phyloP scores from a whole-genome alignment of 2,888 invertebrate genomes.

The Drosophila mimetica region DNA sequence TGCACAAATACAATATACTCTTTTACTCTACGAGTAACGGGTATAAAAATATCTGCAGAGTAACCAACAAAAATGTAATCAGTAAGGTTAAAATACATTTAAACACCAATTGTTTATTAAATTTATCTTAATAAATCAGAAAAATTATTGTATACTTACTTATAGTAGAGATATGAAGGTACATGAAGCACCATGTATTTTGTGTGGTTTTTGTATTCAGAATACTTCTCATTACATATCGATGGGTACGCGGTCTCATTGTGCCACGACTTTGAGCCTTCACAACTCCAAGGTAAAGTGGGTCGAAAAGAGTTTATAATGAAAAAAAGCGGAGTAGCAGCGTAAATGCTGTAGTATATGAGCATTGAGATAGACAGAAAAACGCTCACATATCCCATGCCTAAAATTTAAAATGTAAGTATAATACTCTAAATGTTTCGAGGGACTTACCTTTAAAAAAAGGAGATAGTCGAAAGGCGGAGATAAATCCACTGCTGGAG shows the following conservation, averaged over 20 bases:
- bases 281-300: conserved; percentile 92
- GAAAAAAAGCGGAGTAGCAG: conserved; percentile 92
- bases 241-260: conserved; percentile 21
- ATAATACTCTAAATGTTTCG: no score
- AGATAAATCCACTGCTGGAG: conserved; percentile 91
- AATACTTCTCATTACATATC: conserved; percentile 35
- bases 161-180: no score
- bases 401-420: conserved; percentile 73
- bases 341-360: conserved; percentile 92
- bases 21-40: no score
- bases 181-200: no score
- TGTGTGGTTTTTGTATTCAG: not conserved
- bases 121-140: no score
- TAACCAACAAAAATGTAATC: no score
- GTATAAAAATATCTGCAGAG: no score
- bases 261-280: conserved; percentile 83
- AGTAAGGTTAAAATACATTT: no score
- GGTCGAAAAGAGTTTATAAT: conserved; percentile 88
- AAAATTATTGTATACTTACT: no score
- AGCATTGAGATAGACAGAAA: conserved; percentile 91
- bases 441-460: conserved; percentile 91
- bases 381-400: conserved; percentile 93
- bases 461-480: conserved; percentile 91
- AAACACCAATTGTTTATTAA: no score
- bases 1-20: no score